phyloP scores from a whole-genome alignment of 2,797 vertebrate species.

The Tolypeutes matacus region DNA sequence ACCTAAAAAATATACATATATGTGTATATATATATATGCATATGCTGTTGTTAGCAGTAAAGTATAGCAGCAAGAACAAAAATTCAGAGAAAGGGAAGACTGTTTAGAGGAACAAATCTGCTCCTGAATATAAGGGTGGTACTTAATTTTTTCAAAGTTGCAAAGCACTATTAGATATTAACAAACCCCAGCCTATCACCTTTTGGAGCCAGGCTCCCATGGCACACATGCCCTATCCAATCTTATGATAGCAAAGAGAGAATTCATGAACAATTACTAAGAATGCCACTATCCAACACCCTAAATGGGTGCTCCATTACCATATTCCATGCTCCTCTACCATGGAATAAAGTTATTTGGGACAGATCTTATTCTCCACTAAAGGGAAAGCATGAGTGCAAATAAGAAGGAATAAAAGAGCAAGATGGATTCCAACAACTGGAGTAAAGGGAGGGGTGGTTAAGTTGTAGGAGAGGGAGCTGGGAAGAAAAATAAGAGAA shows the following conservation, averaged over 20 bases:
- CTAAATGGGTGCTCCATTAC: no score
- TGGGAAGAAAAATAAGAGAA: background rate
- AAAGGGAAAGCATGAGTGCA: background rate
- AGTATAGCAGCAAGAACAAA: background rate
- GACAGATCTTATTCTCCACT: background rate
- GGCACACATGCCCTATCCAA: background rate
- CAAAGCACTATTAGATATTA: background rate
- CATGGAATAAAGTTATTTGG: background rate
- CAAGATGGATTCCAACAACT: background rate
- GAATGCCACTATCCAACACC: background rate
- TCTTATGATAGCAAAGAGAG: background rate
- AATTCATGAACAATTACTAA: background rate
- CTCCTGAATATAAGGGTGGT: background rate
- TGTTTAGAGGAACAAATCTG: background rate
- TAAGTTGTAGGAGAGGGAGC: background rate
- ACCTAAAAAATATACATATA: no score
- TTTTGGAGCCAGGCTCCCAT: background rate
- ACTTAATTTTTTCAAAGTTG: conserved; percentile 1
- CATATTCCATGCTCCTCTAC: background rate
- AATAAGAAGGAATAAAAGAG: background rate
- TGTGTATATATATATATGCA: background rate
- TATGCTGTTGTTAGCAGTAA: no score
- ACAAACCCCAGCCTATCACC: background rate
- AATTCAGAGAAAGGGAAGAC: background rate
- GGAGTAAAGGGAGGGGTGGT: background rate